These are phyloP conservation scores for Peromyscus attwateri DNA, from an alignment of 2,797 vertebrate species.

Conservation along the genomic window DNA sequence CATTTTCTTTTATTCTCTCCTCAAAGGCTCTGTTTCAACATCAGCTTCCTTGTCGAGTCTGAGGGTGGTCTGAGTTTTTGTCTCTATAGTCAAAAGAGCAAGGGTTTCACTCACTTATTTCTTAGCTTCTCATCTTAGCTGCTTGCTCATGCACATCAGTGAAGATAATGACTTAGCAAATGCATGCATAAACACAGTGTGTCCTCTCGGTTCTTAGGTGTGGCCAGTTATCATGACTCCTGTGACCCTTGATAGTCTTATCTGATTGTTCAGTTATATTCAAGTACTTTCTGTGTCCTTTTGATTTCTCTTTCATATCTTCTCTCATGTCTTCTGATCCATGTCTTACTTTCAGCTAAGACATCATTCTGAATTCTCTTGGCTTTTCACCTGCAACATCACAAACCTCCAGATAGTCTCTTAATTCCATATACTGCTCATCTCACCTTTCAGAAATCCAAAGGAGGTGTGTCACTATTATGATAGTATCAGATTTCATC, in stretches of 20 bases:
- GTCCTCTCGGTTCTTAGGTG: background rate
- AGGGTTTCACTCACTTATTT: background rate
- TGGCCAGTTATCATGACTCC: background rate
- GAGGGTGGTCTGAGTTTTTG: background rate
- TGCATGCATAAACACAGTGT: background rate
- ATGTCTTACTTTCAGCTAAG: background rate
- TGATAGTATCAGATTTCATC: background rate
- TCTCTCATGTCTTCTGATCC: background rate
- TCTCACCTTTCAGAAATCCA: background rate
- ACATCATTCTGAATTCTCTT: background rate
- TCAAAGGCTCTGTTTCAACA: background rate
- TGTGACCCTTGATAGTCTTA: background rate
- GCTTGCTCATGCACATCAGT: background rate
- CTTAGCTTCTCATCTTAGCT: background rate
- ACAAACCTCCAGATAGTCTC: background rate
- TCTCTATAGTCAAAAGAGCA: background rate
- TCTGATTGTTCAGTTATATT: background rate
- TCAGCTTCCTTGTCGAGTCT: background rate
- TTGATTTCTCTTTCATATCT: background rate
- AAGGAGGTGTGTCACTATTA: background rate
- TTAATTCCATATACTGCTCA: background rate
- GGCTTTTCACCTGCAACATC: background rate
- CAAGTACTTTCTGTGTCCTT: background rate
- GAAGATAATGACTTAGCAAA: background rate
- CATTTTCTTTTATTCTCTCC: constrained; percentile 46